phyloP scores from a whole-genome alignment of 2,888 invertebrate genomes.

The Hirtodrosophila trivittata region DNA sequence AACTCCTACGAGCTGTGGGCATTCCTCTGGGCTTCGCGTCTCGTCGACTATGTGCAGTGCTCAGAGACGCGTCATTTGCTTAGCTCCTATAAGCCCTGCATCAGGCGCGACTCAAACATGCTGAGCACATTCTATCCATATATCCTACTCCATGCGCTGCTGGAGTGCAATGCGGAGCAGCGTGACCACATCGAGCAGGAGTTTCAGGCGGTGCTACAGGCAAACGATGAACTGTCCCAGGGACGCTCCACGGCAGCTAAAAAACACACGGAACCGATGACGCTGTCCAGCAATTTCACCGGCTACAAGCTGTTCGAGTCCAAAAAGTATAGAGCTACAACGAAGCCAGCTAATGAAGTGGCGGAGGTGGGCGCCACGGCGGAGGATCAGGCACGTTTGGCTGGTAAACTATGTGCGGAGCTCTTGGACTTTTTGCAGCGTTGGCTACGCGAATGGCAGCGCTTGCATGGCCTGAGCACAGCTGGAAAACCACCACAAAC shows the following conservation, averaged over 20 bases:
- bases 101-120: constrained; percentile 89
- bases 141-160: constrained; percentile 87
- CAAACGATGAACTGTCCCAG: constrained; percentile 43
- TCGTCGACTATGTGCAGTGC: constrained; percentile 87
- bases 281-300: constrained; percentile 14
- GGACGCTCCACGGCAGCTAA: constrained; percentile 1
- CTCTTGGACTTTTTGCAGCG: constrained; percentile 90
- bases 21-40: constrained; percentile 89
- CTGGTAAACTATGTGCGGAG: constrained; percentile 89
- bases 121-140: constrained; percentile 90
- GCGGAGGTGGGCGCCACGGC: constrained; percentile 2
- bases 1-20: constrained; percentile 90
- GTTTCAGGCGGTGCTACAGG: constrained; percentile 84
- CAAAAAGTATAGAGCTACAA: constrained; percentile 60
- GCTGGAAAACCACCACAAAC: constrained; percentile 70
- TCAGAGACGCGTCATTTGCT: constrained; percentile 87
- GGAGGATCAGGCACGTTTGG: constrained; percentile 82
- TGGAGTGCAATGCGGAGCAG: constrained; percentile 84
- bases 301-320: constrained; percentile 75
- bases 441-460: constrained; percentile 88
- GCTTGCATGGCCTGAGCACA: constrained; percentile 64
- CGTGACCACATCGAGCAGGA: constrained; percentile 85
- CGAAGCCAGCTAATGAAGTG: constrained; percentile 13
- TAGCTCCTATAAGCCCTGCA: constrained; percentile 89
- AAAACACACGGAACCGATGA: neutral